Evolutionary conservation across 2,888 invertebrate species (phyloP), one percentile per base, ranked within the genome.

Genomic region (Tenthredo scrophulariae): DNA sequence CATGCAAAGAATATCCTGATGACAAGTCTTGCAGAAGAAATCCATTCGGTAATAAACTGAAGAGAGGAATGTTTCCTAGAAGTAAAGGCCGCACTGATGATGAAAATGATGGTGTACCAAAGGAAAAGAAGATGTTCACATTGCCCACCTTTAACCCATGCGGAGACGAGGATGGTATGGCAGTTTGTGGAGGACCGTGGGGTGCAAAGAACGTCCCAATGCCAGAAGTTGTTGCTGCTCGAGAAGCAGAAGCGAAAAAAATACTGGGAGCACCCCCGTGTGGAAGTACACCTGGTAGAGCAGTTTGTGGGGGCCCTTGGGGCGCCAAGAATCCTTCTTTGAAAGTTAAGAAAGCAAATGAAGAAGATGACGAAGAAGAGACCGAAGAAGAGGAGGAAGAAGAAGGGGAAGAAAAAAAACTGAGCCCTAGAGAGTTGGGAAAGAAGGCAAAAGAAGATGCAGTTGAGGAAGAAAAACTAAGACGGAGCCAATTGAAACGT

Each of bases 101-200:
- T 46, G 65, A 40, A 46, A 33, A 22, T 18, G 83, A 83, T 26
- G 75, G 85, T 62, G 46, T 84, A 22, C 22, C 70, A 0, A 46
- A 33, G 18, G 74, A 89, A 18, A 89, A 86, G 46, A 87, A 86
- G n/a, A 89, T 89, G 89, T 89, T 89, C 29, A 88, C 89, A 33
- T 84, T 90, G 13, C 88, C 90, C 6, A 88, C 87, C 22, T 90
- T 90, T 77, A 84, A 84, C 80, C 89, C 90, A 0, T 90, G 90
- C 70, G 90, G 90, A 0, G 89, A 90, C 62, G 90, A 90, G 50
- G 90, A 90, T 77, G 89, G 89, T 29, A 89, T 89, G 89, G 85
- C 87, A 1, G 50, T 89, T 33, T 90, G 90, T 33, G 88, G 88
- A 7, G 90, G 88, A 26, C 90, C 89, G 6, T 90, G 91, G 90